Base-by-base conservation (phyloP, 2,888 invertebrate genomes). In the Dryomyza anilis region DNA sequence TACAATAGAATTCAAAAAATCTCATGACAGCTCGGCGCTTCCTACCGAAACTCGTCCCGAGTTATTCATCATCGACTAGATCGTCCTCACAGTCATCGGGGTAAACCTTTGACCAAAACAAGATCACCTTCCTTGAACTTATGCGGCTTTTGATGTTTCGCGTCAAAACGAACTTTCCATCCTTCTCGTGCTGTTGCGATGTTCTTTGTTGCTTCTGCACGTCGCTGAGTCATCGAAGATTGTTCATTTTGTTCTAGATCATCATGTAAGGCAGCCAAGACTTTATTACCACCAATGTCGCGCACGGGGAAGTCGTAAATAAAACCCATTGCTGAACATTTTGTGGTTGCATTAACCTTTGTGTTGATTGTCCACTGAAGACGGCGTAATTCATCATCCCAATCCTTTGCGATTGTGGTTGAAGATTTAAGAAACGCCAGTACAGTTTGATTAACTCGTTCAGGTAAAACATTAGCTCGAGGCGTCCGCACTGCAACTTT, bases 401-500 rank as follows among this genome's bases (percentile, higher is more conserved):
- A 65, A 6, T 36, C 45, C 27, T 62, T 66, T 1, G 48, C 58
- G 6, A 60, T 60, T 12, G 39, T 33, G 1, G 53, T 29, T 2
- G 48, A 36, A 19, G 65, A 16, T 43, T 48, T 59, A 16, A 67
- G 19, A 14, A 46, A 65, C 0, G 58, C 50, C 21, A 67, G 23
- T 1, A 65, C 36, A 21, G 58, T 52, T 48, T 59, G 36, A n/a
- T 65, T 65, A 2, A 64, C 52, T 48, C 69, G 39, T 29, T 67
- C 64, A 5, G 67, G 62, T 0, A 67, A 27, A 5, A 64, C 67
- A 52, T 57, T 64, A 0, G 60, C 59, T 21, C 61, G 29, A 1
- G 58, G 65, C 10, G 65, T 65, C 46, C 65, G 33, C 2, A 65
- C 67, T 1, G 64, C 67, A 19, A 65, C 59, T 21, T 67, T 60